These are phyloP conservation scores for Gallinago solitaria DNA, from an alignment of 2,797 vertebrate species.

Conservation along the genomic window DNA sequence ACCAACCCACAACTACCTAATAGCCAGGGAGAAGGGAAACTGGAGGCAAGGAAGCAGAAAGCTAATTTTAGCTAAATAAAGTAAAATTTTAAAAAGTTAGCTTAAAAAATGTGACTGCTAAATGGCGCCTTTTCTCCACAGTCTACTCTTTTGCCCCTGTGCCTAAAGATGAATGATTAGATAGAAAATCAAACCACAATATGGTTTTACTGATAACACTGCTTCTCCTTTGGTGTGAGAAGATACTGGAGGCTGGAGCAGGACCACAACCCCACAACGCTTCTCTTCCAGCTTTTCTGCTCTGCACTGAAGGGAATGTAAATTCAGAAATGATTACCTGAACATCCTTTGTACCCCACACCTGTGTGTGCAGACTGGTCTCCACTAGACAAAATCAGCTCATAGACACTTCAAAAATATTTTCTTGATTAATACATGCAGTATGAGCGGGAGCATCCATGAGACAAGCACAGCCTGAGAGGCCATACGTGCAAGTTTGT, in stretches of 20 bases:
- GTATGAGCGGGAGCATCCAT: not conserved
- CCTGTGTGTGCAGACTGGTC: not conserved
- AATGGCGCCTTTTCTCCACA: rapidly evolving
- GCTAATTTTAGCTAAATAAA: not conserved
- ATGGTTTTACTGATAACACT: not conserved
- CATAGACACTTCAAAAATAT: not conserved
- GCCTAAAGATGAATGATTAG: not conserved
- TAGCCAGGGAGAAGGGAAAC: not conserved
- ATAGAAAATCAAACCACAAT: not conserved
- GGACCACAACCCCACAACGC: not conserved
- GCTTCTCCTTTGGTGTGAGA: not conserved
- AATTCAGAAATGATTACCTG: not conserved
- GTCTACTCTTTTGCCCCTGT: not conserved
- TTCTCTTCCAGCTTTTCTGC: not conserved
- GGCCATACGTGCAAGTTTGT: not conserved
- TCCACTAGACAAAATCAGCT: not conserved
- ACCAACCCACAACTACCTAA: not conserved
- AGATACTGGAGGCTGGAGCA: not conserved
- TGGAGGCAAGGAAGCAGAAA: not conserved
- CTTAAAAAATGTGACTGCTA: not conserved
- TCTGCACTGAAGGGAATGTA: not conserved
- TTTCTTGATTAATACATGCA: not conserved
- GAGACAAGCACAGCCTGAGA: not conserved
- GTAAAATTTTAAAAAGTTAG: not conserved
- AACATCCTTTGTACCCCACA: not conserved